A percentile compares a stretch with the other conserved stretches of the same genome.
These are phyloP conservation scores for Camptogramma bilineatum DNA, from an alignment of 2,888 invertebrate species.

Conservation along the genomic window DNA sequence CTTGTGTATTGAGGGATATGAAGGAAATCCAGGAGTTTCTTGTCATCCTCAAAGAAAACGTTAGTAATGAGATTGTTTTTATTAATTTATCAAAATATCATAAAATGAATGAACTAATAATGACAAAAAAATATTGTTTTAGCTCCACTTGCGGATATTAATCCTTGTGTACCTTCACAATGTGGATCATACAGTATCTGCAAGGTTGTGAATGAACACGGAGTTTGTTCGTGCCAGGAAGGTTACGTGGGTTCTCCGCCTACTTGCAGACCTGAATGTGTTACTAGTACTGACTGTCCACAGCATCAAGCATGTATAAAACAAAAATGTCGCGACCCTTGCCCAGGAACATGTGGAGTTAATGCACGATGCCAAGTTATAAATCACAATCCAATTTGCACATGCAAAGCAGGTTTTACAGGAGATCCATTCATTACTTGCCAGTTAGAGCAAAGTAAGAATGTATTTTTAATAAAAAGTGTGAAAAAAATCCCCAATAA, in stretches of 20 bases:
- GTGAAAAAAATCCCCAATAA: constrained; percentile 30
- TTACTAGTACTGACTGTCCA: constrained; percentile 90
- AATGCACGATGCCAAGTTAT: constrained; percentile 90
- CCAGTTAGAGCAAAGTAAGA: constrained; percentile 85
- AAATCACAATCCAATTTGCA: constrained; percentile 93
- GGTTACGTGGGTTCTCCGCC: constrained; percentile 92
- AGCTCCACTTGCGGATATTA: constrained; percentile 76
- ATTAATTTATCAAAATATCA: neutral
- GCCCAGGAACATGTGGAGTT: constrained; percentile 90
- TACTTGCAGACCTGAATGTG: constrained; percentile 91
- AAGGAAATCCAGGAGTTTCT: constrained; percentile 89
- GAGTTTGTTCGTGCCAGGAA: constrained; percentile 91
- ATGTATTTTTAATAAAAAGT: constrained; percentile 37
- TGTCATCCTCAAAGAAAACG: constrained; percentile 80
- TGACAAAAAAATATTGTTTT: constrained; percentile 51
- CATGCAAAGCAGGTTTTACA: constrained; percentile 89
- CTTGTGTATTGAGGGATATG: constrained; percentile 90
- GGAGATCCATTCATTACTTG: constrained; percentile 93
- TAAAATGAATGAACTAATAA: neutral
- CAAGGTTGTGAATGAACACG: constrained; percentile 89
- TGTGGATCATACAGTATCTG: constrained; percentile 92
- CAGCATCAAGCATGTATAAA: constrained; percentile 90
- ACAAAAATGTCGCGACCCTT: constrained; percentile 91
- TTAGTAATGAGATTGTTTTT: constrained; percentile 57
- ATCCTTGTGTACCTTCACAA: constrained; percentile 90